Percentiles rank a stretch among this genome's conserved stretches.
Evolutionary conservation across 2,113 vertebrate species (phyloP).

Genomic region (Megalops atlanticus): DNA sequence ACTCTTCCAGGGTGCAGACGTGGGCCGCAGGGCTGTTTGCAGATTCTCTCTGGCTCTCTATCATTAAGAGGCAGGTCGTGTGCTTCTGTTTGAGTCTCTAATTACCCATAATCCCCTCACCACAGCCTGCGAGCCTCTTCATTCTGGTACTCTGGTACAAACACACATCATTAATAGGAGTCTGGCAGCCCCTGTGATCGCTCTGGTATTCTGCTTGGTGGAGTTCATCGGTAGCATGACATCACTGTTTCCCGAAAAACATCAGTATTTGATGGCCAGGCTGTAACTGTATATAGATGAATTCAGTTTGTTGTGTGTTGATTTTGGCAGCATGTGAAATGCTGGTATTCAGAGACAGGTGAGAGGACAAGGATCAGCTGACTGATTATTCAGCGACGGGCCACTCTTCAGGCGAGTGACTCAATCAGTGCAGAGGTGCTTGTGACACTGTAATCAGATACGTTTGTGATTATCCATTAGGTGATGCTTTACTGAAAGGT

Average conservation of each 20-base stretch:
- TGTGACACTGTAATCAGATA: not conserved
- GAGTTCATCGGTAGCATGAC: not conserved
- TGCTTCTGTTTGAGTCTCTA: not conserved
- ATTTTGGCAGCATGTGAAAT: not conserved
- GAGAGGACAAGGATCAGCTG: not conserved
- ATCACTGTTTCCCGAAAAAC: not conserved
- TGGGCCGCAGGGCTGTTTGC: not conserved
- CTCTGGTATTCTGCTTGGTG: not conserved
- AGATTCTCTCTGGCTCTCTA: slow-evolving; percentile 3
- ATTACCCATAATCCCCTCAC: slow-evolving; percentile 12
- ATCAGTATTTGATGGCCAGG: not conserved
- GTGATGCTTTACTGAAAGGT: not conserved
- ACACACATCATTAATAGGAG: not conserved
- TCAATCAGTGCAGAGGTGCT: not conserved
- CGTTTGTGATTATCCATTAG: not conserved
- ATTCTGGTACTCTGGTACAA: not conserved
- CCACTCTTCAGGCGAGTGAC: not conserved
- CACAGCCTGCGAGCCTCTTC: not conserved
- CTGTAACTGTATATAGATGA: not conserved
- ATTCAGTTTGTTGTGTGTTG: not conserved
- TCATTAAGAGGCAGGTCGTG: slow-evolving; percentile 4
- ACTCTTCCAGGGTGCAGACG: not conserved
- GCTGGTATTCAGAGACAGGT: not conserved
- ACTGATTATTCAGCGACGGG: not conserved
- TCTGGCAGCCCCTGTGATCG: not conserved